Base-by-base conservation (phyloP, 2,888 invertebrate species). In the Drosophila demipolita region DNA sequence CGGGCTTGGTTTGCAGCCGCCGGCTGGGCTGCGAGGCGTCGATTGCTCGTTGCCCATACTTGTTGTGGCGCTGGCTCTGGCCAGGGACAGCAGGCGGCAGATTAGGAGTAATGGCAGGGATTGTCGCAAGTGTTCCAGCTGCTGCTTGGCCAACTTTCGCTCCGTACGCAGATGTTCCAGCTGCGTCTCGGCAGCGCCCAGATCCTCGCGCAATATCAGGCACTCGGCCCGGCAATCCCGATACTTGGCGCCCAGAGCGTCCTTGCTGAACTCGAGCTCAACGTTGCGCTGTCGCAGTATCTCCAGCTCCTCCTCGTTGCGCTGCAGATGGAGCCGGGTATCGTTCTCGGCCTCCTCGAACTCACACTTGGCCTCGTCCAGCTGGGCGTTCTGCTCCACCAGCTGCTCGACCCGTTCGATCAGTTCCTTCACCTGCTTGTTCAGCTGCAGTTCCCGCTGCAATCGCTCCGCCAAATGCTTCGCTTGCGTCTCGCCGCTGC, bases 291-390 rank as follows among this genome's bases (percentile, higher is more conserved):
- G 93, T 33, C 91, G 90, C 29, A 93, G 93, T 69, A 95, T 94
- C 90, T 95, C 95, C 89, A 95, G 94, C 89, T 95, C 95, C 91
- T 95, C 94, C 92, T 95, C 95, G 79, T 95, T 94, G 78, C 95
- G 94, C 70, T 93, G 93, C 69, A 93, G 74, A 20, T 92, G 91
- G 8, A 93, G 79, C 59, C 93, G 90, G n/a, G 96, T 95, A 86
- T 96, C 96, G 93, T 96, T 96, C 93, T 96, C 96, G 35, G 96
- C 95, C 92, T 96, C 96, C 93, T 96, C 96, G 75, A 96, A 94
- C 92, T 96, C 96, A 90, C 96, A 95, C 91, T 95, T 95, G 89
- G 96, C 96, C 91, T 96, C 96, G 89, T 96, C 96, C 81, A 96
- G 93, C 81, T 94, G 93, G 66, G 94, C 94, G 92, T 96, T 95